Evolutionary conservation across 2,797 vertebrate genomes (phyloP), one percentile per base, ranked within the genome.

Genomic region (Thalassophryne amazonica): DNA sequence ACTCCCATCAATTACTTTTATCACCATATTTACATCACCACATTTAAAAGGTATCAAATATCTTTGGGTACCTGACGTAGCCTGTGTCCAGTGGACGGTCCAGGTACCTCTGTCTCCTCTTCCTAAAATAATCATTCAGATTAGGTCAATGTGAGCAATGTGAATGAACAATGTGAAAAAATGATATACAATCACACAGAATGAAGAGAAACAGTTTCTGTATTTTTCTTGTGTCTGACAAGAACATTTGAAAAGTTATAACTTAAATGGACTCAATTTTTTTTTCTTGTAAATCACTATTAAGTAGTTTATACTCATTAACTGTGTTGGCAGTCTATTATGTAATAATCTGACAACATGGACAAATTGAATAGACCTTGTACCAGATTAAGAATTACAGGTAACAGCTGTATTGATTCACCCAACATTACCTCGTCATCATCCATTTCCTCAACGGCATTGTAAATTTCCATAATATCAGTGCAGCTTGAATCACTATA

Each of bases 381-480:
- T 4, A 33, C 4, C 17, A 9, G 3, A 34, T 18, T 13, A 4
- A 14, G 12, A 8, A 12, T 15, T 4, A 10, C 43, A 12, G 4
- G 39, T 10, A 4, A 15, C 17, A 25, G 1, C 2, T 9, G 7
- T 42, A 48, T 21, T 11, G 30, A 22, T 37, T 31, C 18, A 39
- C 23, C 17, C 6, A 7, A 27, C 11, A 64, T 78, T 83, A 95
- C 96, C 92, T 93, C 86, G 60, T 94, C 93, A 6, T 84, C 91
- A 83, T 71, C 93, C 94, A 95, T 93, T 42, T 94, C 91, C 58
- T 94, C 95, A 31, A 95, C 90, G 39, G 91, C 89, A 66, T 81
- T 94, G 64, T 92, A 95, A 36, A 98, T 87, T 34, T 95, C 95
- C 87, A 95, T 93, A 73, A 98, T 89, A 69, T 94, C 92, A 53